Conservation (phyloP, 2,113 vertebrate genomes). For the Saccopteryx bilineata region DNA sequence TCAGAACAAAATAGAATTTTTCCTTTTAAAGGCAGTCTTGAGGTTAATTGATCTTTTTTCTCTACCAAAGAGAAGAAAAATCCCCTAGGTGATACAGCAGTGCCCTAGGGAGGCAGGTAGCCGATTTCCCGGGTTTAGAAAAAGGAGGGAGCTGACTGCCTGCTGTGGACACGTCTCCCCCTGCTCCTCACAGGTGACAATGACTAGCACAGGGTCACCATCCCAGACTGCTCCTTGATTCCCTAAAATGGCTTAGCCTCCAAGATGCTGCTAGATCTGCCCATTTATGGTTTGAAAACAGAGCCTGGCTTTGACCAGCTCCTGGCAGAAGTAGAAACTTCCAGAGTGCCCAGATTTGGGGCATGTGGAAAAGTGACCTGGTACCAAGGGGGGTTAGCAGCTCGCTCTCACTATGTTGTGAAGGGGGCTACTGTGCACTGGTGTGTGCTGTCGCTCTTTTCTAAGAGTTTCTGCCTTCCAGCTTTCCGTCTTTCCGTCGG, state of each 20-base stretch:
- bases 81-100: neutral
- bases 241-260: rapidly evolving
- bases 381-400: neutral
- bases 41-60: conserved; percentile 48
- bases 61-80: neutral
- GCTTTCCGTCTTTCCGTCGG: neutral
- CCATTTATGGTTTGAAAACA: neutral
- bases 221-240: neutral
- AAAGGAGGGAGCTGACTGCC: neutral
- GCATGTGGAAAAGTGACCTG: neutral
- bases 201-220: neutral
- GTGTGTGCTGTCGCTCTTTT: neutral
- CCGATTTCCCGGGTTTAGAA: neutral
- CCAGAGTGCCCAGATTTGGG: neutral
- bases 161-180: neutral
- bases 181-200: neutral
- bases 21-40: conserved; percentile 52
- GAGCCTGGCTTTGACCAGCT: neutral
- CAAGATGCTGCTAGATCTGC: neutral
- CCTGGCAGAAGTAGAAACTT: neutral
- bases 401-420: neutral
- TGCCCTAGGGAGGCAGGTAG: neutral
- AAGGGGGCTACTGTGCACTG: neutral
- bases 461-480: neutral
- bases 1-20: neutral